Evolutionary conservation across 2,888 invertebrate species (phyloP), one percentile per base, ranked within the genome.

Genomic region (Chloromyia formosa): DNA sequence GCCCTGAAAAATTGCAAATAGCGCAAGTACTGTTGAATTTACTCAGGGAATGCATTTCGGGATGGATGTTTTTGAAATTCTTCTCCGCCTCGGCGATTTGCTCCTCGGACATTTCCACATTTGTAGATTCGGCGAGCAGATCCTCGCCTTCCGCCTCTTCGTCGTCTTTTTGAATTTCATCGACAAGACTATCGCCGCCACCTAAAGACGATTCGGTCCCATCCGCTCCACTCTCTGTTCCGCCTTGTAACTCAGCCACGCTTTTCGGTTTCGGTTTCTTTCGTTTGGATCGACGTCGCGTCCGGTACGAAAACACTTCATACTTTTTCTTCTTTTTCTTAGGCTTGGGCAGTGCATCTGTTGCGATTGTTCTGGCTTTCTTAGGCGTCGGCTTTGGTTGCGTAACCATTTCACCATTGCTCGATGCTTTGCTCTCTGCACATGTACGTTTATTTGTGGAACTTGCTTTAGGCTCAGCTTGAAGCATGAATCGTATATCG

Each of bases 401-500:
- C 23, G 16, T 20, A 5, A 0, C 14, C 16, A 23, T 16, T 9
- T 64, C 64, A n/a, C n/a, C n/a, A n/a, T n/a, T n/a, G n/a, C n/a
- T n/a, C 27, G 27, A 35, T 35, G 27, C 27, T 49, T 66, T 66
- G 20, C 22, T 66, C 45, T 66, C 66, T 12, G 66, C 45, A 12
- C 49, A 49, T 14, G 66, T 7, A 22, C 66, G 12, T 45, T 66
- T 66, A 4, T 45, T 49, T 18, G 20, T n/a, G 2, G 45, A 14
- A 5, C 66, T 45, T 12, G 42, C 4, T 45, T 66, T 45, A 1
- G 22, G 18, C 20, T 66, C 66, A 0, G 49, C 45, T 7, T 66
- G 45, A 4, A 66, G 66, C 18, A 66, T 66, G 14, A 66, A 66
- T 40, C 89, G 87, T 62, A 91, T 89, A 78, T 91, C 90, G 56